A percentile compares a stretch with the other conserved stretches of the same genome.
Evolutionary conservation across 2,797 vertebrate species (phyloP).

Genomic region (Cercopithecus neglectus): DNA sequence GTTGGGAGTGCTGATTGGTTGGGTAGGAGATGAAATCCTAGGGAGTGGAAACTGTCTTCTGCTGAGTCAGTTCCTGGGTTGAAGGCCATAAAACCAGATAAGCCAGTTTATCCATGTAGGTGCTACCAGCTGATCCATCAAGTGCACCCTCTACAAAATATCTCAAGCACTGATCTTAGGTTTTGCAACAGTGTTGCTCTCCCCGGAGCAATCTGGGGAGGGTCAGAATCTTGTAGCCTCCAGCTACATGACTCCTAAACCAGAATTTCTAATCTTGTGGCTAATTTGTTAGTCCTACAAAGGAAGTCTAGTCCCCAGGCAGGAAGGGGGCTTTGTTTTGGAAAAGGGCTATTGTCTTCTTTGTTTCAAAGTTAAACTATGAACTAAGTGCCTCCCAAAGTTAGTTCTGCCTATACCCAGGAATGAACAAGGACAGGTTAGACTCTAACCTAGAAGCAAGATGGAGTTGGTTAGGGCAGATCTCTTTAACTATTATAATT

Average conservation of each 20-base stretch:
- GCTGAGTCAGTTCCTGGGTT: too few species aligned
- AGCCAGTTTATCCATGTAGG: too few species aligned
- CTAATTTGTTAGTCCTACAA: background rate
- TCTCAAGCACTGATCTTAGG: background rate
- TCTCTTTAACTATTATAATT: background rate
- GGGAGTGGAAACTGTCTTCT: too few species aligned
- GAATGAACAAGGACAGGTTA: background rate
- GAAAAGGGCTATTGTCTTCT: background rate
- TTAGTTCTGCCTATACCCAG: background rate
- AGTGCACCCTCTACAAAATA: too few species aligned
- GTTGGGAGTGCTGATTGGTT: too few species aligned
- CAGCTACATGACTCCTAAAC: background rate
- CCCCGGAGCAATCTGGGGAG: background rate
- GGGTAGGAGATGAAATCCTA: too few species aligned
- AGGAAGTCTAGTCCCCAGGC: background rate
- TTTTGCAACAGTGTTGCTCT: background rate
- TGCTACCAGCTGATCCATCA: too few species aligned
- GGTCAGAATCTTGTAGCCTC: background rate
- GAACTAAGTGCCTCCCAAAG: background rate
- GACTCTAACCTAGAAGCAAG: background rate
- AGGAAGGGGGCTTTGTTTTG: background rate
- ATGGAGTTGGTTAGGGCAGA: background rate
- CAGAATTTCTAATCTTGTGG: background rate
- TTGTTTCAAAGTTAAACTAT: background rate
- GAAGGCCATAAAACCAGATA: too few species aligned